Base-by-base conservation (phyloP, 2,113 vertebrate species). In the Saccopteryx bilineata region DNA sequence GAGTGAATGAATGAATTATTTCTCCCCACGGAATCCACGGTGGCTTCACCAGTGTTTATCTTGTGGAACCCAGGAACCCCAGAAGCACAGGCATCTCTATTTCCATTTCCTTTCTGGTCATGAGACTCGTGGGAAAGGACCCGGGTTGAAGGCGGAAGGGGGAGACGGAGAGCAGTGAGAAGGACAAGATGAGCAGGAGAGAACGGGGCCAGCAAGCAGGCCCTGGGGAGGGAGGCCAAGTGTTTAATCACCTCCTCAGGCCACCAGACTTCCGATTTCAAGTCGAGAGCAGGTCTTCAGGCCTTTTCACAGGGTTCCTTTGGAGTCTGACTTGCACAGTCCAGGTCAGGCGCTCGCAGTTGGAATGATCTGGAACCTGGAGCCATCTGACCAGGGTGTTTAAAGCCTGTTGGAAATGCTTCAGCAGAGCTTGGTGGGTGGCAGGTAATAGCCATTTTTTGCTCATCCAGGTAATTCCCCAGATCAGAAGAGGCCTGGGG, bases 381-480 rank as follows among this genome's bases (percentile, higher is more conserved):
- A 91, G 69, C 66, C 87, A 24, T 90, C 84, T 46, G 66, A 75
- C 93, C 87, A 82, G 31, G 28, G 95, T 65, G 93, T 96, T 94
- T 65, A 80, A 93, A 94, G 96, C 93, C 72, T 81, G 93, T 94
- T 87, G 63, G 92, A 93, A 98, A 95, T 56, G 97, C 60, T 58
- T 78, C 96, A 96, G 18, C 14, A 52, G 92, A 98, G 98, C 96
- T 96, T 33, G 0, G 28, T 95, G 82, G 97, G 65, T 97, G 97
- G 87, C 90, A 93, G 91, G 86, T 96, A 89, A 46, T 92, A 89
- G 50, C 80, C 78, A 50, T 92, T 96, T 78, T 78, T 93, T 97
- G 9, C 76, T 97, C 60, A 50, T 93, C 87, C 97, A 89, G 76
- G 78, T 82, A 81, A 96, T 95, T 96, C 33, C 83, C 88, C 54